phyloP scores from a whole-genome alignment of 2,113 vertebrate species.

The Paralichthys olivaceus region DNA sequence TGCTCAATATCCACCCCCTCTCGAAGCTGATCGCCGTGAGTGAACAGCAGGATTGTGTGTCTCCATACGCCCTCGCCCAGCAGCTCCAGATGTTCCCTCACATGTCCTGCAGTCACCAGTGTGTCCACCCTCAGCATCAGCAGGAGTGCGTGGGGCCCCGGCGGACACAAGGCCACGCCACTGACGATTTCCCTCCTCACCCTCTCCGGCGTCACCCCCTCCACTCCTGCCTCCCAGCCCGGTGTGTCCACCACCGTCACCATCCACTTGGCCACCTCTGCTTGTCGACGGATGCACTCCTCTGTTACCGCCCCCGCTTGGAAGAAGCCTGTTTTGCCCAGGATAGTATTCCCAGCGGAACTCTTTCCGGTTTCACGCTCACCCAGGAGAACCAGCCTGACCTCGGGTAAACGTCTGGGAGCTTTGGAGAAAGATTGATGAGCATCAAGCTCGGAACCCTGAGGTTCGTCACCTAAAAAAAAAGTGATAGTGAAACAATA shows the following conservation, averaged over 20 bases:
- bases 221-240: conserved; percentile 77
- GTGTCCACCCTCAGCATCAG: conserved; percentile 78
- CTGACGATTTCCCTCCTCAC: conserved; percentile 75
- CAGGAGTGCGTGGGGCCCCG: conserved; percentile 79
- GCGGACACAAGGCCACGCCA: conserved; percentile 73
- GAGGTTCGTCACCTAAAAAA: conserved; percentile 64
- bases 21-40: conserved; percentile 80
- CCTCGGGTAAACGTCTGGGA: conserved; percentile 70
- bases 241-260: conserved; percentile 82
- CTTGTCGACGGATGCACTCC: conserved; percentile 76
- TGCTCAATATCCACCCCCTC: conserved; percentile 78
- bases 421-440: conserved; percentile 73
- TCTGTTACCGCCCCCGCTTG: conserved; percentile 66
- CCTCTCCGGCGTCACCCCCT: conserved; percentile 74
- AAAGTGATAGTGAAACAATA: neutral
- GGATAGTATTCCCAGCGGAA: conserved; percentile 75
- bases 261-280: conserved; percentile 67
- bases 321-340: conserved; percentile 63
- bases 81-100: conserved; percentile 78
- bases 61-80: conserved; percentile 79
- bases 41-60: conserved; percentile 77
- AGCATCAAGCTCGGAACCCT: conserved; percentile 63
- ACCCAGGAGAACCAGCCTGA: conserved; percentile 79
- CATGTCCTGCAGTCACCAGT: conserved; percentile 56
- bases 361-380: conserved; percentile 84